These are phyloP conservation scores for Cyphomyrus discorhynchus DNA, from an alignment of 2,113 vertebrate genomes.

Conservation along the genomic window DNA sequence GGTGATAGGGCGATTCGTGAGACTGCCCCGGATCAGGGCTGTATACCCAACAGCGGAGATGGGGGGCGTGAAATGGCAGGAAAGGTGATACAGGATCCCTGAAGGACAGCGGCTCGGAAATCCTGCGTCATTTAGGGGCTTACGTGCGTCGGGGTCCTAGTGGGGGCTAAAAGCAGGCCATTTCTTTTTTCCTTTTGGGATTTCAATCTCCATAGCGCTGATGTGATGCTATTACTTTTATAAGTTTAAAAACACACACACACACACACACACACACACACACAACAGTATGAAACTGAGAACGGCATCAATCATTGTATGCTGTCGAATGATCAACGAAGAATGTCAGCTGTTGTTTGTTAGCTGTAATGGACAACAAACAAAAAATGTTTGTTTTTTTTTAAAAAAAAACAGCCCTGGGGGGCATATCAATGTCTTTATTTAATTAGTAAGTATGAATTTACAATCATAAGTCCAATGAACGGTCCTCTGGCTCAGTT, in stretches of 20 bases:
- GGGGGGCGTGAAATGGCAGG: not conserved
- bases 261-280: not conserved
- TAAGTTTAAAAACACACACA: not conserved
- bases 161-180: not conserved
- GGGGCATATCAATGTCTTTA: not conserved
- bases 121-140: not conserved
- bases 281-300: not conserved
- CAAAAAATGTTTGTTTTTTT: too few relatives aligned
- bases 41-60: not conserved
- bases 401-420: not conserved
- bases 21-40: not conserved
- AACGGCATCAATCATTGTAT: not conserved
- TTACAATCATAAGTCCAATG: not conserved
- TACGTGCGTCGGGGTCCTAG: not conserved
- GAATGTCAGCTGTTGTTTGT: not conserved
- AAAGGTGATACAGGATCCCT: not conserved
- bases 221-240: not conserved
- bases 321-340: not conserved
- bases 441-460: not conserved
- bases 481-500: not conserved
- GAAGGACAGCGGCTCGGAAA: not conserved
- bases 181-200: not conserved
- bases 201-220: not conserved
- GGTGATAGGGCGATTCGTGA: not conserved
- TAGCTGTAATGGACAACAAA: not conserved